Percentiles rank a stretch among this genome's conserved stretches.
Conservation (phyloP, 1,140 invertebrate genomes). For the Trissolcus basalis region DNA sequence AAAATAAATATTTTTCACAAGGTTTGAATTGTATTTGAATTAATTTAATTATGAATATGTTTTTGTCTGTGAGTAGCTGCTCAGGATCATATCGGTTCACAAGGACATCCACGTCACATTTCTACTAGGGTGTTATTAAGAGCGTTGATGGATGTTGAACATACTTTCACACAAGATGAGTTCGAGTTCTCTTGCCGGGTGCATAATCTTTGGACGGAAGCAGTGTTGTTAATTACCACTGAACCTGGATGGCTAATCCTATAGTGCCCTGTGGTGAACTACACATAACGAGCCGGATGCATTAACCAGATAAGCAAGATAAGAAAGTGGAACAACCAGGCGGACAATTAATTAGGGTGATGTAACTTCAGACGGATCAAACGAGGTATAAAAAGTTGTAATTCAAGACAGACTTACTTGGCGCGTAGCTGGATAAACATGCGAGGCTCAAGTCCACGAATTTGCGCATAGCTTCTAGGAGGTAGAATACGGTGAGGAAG, state of each 20-base stretch:
- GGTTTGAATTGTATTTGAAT: too few species aligned
- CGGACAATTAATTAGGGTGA: slow-evolving; percentile 50
- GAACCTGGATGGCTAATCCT: slow-evolving; percentile 17
- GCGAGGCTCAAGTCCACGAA: slow-evolving; percentile 57
- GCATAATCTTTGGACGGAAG: too few species aligned
- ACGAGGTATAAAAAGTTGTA: slow-evolving; percentile 47
- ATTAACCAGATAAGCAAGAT: slow-evolving; percentile 54
- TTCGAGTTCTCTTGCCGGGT: too few species aligned
- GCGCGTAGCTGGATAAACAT: slow-evolving; percentile 57
- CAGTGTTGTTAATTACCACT: slow-evolving; percentile 30
- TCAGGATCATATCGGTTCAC: too few species aligned
- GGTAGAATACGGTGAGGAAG: not conserved
- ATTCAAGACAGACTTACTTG: slow-evolving; percentile 60
- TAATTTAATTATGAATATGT: too few species aligned
- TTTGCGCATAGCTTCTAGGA: slow-evolving; percentile 40
- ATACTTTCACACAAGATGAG: too few species aligned
- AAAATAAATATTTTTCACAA: too few species aligned
- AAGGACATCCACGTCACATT: too few species aligned
- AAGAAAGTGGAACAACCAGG: slow-evolving; percentile 53
- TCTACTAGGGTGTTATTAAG: too few species aligned
- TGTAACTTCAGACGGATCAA: slow-evolving; percentile 43
- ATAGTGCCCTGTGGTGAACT: slow-evolving; percentile 8
- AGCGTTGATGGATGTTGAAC: too few species aligned
- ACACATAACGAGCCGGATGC: slow-evolving; percentile 33
- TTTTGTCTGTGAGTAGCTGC: too few species aligned